Evolutionary conservation across 2,888 invertebrate species (phyloP).

Genomic region (Leucoma salicis): DNA sequence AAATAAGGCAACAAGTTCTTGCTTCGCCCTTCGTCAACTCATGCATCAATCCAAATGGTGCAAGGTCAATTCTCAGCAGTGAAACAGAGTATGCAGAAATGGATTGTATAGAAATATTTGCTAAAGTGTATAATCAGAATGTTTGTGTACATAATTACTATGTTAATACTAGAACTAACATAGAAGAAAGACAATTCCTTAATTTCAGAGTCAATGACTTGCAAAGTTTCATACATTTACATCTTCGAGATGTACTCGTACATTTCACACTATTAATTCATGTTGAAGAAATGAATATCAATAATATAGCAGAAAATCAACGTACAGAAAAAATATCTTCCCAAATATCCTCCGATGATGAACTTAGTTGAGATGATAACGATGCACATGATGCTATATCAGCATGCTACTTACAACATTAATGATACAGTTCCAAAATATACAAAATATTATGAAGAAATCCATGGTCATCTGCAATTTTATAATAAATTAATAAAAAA

Average conservation of each 20-base stretch:
- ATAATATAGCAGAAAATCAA: neutral
- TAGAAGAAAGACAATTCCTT: no score
- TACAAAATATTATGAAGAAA: no score
- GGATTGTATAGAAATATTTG: conserved; percentile 4
- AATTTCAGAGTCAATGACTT: conserved; percentile 1
- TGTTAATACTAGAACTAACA: neutral
- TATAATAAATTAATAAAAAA: conserved; percentile 1
- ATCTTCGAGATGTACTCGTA: conserved; percentile 3
- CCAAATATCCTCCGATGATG: neutral
- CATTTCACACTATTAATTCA: conserved; percentile 6
- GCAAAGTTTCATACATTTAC: conserved; percentile 1
- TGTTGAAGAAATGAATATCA: conserved; percentile 5
- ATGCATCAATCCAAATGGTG: no score
- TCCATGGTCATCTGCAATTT: neutral
- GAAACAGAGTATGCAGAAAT: neutral
- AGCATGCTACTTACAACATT: neutral
- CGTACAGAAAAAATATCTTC: no score
- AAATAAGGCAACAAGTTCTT: no score
- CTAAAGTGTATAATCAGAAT: conserved; percentile 4
- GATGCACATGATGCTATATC: conserved; percentile 3
- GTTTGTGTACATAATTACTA: conserved; percentile 3
- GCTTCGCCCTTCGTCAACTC: no score
- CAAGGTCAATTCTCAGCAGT: no score
- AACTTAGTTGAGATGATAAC: conserved; percentile 1
- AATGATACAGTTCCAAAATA: no score